Evolutionary conservation across 2,113 vertebrate species (phyloP).

Genomic region (Psophia crepitans): DNA sequence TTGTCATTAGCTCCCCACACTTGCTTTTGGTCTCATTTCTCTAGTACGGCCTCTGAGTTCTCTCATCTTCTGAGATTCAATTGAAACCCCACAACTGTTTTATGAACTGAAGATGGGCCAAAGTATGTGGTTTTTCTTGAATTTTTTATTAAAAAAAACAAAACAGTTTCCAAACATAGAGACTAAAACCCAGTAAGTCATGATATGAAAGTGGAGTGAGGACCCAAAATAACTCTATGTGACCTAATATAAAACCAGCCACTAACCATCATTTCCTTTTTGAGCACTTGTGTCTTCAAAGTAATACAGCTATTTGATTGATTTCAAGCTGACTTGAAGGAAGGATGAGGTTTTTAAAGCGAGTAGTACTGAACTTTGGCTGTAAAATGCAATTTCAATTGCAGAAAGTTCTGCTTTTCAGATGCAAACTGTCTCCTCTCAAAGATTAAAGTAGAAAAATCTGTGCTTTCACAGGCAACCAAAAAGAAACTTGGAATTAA

Average conservation of each 20-base stretch:
- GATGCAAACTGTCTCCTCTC: slow-evolving; percentile 41
- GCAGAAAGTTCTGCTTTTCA: slow-evolving; percentile 51
- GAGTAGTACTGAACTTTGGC: background rate
- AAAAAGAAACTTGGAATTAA: slow-evolving; percentile 48
- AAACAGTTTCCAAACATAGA: background rate
- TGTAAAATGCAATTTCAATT: slow-evolving; percentile 10
- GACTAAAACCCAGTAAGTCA: background rate
- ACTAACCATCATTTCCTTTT: background rate
- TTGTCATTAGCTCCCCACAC: background rate
- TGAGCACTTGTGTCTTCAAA: background rate
- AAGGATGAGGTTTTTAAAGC: background rate
- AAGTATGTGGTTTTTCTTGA: background rate
- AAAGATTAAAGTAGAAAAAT: slow-evolving; percentile 31
- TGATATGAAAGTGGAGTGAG: background rate
- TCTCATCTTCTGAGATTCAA: background rate
- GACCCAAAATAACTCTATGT: background rate
- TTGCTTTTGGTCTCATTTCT: background rate
- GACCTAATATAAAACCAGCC: background rate
- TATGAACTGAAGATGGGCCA: background rate
- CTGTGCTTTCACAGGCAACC: slow-evolving; percentile 21
- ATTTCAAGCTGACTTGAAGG: background rate
- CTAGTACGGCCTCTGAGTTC: background rate
- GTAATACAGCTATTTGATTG: background rate
- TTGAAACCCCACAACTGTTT: background rate
- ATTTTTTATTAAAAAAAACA: background rate